These are phyloP conservation scores for Tapera naevia DNA, from an alignment of 2,797 vertebrate genomes.

Conservation along the genomic window DNA sequence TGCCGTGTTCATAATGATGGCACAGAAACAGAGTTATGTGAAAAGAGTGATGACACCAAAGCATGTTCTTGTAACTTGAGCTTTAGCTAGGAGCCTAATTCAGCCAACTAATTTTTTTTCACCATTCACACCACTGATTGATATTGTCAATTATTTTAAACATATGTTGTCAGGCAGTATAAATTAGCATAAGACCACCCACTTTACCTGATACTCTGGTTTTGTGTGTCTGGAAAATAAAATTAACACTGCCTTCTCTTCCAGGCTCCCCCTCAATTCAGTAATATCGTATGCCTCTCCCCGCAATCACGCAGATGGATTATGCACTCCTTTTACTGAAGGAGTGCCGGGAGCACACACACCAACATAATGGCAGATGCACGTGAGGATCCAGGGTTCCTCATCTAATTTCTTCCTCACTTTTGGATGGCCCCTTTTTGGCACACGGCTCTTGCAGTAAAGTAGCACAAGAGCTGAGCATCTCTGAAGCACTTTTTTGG, in stretches of 20 bases:
- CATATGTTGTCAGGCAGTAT: not conserved
- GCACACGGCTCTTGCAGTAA: not conserved
- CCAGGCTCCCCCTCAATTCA: not conserved
- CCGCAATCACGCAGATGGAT: not conserved
- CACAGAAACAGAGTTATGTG: not conserved
- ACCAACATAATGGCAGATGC: not conserved
- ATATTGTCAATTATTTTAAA: not conserved
- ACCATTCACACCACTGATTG: not conserved
- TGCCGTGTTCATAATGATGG: not conserved
- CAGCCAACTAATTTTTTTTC: not conserved
- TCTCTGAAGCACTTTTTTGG: not conserved
- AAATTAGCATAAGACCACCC: not conserved
- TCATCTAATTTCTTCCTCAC: not conserved
- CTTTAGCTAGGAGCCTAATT: not conserved
- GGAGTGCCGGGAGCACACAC: rapidly evolving
- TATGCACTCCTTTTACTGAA: not conserved
- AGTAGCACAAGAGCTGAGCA: not conserved
- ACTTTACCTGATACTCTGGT: not conserved
- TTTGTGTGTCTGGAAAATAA: not conserved
- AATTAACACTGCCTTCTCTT: not conserved
- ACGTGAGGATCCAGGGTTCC: not conserved
- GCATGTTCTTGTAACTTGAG: not conserved
- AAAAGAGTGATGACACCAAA: not conserved
- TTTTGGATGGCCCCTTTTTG: not conserved
- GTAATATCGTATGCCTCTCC: not conserved